A percentile compares a stretch with the other conserved stretches of the same genome.
These are phyloP conservation scores for Mythimna lalbum DNA, from an alignment of 2,888 invertebrate genomes.

Conservation along the genomic window DNA sequence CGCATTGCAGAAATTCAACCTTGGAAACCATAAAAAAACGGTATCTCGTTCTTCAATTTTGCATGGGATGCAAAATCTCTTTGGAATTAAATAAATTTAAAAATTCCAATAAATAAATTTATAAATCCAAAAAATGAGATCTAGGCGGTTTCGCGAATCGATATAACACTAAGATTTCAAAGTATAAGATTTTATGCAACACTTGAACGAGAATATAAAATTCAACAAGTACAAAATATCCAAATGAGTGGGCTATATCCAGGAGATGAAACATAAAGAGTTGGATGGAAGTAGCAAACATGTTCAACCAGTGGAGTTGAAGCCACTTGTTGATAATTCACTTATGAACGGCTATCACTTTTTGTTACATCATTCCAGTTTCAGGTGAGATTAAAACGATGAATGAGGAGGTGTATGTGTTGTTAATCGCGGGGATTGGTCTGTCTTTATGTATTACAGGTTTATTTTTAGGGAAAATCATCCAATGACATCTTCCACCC, in stretches of 20 bases:
- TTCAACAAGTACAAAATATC: constrained; percentile 19
- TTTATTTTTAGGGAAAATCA: too few relatives aligned
- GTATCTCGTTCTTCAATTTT: too few relatives aligned
- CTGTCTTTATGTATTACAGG: background rate
- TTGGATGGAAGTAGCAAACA: constrained; percentile 25
- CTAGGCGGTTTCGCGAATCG: too few relatives aligned
- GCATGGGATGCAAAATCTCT: too few relatives aligned
- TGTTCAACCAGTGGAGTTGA: constrained; percentile 44
- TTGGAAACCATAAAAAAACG: too few relatives aligned
- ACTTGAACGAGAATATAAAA: background rate
- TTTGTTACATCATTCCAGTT: constrained; percentile 25
- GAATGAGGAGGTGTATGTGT: background rate
- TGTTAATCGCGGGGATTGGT: background rate
- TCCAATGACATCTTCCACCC: too few relatives aligned
- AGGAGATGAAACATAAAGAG: constrained; percentile 21
- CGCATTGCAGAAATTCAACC: too few relatives aligned
- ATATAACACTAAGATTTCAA: background rate
- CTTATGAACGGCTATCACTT: constrained; percentile 15
- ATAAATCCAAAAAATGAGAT: too few relatives aligned
- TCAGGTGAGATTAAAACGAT: constrained; percentile 31
- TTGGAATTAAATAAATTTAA: too few relatives aligned
- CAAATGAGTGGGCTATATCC: constrained; percentile 25
- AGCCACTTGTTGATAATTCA: constrained; percentile 41
- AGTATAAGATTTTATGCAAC: background rate
- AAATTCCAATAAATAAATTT: too few relatives aligned